phyloP scores from a whole-genome alignment of 2,113 vertebrate genomes.

The Ictalurus furcatus region DNA sequence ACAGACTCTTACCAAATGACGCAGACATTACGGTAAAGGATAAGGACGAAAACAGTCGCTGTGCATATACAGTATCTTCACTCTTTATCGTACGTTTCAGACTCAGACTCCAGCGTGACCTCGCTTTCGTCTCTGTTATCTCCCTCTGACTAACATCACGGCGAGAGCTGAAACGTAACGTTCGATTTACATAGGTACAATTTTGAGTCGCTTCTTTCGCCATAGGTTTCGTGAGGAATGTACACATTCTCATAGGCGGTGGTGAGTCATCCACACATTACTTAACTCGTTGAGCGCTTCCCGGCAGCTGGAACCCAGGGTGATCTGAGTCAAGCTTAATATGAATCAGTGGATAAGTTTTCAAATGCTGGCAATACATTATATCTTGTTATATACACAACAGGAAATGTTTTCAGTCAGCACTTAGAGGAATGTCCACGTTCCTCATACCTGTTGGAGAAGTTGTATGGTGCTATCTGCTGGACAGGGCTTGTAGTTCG shows the following conservation, averaged over 20 bases:
- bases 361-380: neutral
- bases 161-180: neutral
- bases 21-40: constrained; percentile 20
- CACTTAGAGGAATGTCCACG: neutral
- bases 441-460: neutral
- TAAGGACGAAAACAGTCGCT: neutral
- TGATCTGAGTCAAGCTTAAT: neutral
- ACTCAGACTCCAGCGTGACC: neutral
- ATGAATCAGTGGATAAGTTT: constrained; percentile 39
- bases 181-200: neutral
- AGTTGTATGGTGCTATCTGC: constrained; percentile 6
- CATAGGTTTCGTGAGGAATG: constrained; percentile 25
- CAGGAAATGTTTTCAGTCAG: neutral
- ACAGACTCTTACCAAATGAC: constrained; percentile 12
- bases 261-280: constrained; percentile 38
- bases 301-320: constrained; percentile 29
- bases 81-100: neutral
- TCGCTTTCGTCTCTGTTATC: neutral
- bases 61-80: neutral
- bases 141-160: neutral
- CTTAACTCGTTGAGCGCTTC: constrained; percentile 46
- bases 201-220: constrained; percentile 20
- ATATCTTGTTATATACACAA: neutral
- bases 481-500: neutral
- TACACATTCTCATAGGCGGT: constrained; percentile 9